Evolutionary conservation across 2,113 vertebrate genomes (phyloP).

Genomic region (Myanophis thanlyinensis): DNA sequence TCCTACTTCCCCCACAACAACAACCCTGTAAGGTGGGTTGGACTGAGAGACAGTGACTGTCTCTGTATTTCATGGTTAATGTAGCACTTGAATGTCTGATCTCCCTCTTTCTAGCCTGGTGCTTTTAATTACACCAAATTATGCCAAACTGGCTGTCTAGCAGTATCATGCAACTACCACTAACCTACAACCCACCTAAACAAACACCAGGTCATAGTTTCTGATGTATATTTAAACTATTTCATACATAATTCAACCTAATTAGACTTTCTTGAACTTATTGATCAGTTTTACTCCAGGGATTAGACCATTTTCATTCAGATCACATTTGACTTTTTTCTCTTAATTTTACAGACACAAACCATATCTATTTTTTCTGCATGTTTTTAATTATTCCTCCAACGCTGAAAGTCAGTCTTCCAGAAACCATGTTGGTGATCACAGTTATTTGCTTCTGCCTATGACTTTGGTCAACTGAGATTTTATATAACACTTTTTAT

Average conservation of each 20-base stretch:
- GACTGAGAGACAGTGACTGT: too few species aligned
- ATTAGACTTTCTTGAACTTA: neutral
- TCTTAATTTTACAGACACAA: neutral
- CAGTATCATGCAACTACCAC: neutral
- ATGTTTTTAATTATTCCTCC: neutral
- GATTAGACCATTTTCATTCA: neutral
- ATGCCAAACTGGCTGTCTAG: neutral
- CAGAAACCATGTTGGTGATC: neutral
- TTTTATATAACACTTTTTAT: neutral
- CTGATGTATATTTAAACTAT: neutral
- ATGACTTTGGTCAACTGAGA: neutral
- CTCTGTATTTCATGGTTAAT: too few species aligned
- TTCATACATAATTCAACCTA: neutral
- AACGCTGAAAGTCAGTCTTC: neutral
- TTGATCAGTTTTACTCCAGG: neutral
- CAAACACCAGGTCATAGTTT: neutral
- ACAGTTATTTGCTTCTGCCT: neutral
- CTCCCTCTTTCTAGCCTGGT: neutral
- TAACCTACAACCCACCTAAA: neutral
- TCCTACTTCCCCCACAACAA: neutral
- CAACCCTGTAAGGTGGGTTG: neutral
- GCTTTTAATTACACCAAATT: neutral
- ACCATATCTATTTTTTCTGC: neutral
- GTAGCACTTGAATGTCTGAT: neutral
- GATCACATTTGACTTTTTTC: neutral